phyloP scores from a whole-genome alignment of 1,140 invertebrate genomes.

The Coboldia fuscipes region DNA sequence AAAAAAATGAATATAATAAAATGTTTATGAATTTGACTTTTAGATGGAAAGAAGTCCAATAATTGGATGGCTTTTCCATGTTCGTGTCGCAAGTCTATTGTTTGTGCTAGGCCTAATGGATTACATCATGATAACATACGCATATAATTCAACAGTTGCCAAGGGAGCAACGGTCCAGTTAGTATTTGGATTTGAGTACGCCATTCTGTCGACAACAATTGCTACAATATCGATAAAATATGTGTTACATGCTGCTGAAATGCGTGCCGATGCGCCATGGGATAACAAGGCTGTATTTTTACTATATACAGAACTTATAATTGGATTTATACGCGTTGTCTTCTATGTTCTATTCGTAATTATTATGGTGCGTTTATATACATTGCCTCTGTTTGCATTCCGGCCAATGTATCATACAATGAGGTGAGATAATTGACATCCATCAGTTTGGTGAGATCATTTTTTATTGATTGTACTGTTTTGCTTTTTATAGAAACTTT shows the following conservation, averaged over 20 bases:
- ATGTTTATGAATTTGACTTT: slow-evolving; percentile 19
- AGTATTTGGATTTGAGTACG: slow-evolving; percentile 99
- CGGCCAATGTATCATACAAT: slow-evolving; percentile 98
- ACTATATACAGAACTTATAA: slow-evolving; percentile 88
- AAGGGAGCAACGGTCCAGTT: slow-evolving; percentile 95
- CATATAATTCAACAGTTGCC: slow-evolving; percentile 81
- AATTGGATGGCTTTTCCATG: slow-evolving; percentile 87
- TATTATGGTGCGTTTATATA: slow-evolving; percentile 95
- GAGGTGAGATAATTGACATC: slow-evolving; percentile 29
- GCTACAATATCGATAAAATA: slow-evolving; percentile 92
- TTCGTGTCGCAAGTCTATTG: slow-evolving; percentile 73
- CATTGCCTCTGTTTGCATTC: slow-evolving; percentile 93
- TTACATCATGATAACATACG: slow-evolving; percentile 76
- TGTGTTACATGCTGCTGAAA: slow-evolving; percentile 78
- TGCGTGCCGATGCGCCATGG: slow-evolving; percentile 93
- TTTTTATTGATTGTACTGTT: neutral
- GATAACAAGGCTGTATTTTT: slow-evolving; percentile 97
- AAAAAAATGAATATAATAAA: too few species aligned
- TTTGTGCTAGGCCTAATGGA: slow-evolving; percentile 64
- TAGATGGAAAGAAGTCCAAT: slow-evolving; percentile 98
- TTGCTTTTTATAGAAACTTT: slow-evolving; percentile 50
- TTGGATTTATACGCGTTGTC: slow-evolving; percentile 75
- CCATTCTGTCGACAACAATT: slow-evolving; percentile 85
- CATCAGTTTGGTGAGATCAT: neutral
- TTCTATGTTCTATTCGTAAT: slow-evolving; percentile 86